Evolutionary conservation across 2,797 vertebrate species (phyloP), one percentile per base, ranked within the genome.

Genomic region (Aldrovandia affinis): DNA sequence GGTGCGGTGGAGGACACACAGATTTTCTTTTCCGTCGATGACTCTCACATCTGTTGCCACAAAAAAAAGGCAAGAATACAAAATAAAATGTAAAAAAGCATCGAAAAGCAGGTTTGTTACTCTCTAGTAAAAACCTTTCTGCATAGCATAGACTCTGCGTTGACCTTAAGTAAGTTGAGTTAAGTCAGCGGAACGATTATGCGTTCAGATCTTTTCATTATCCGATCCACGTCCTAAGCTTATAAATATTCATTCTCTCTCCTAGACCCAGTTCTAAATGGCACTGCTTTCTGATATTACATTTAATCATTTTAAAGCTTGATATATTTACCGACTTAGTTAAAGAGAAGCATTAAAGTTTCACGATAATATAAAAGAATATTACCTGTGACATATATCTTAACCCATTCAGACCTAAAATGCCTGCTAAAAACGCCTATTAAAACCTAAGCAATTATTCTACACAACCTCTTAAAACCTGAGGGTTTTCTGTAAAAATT

Each of bases 11-110:
- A 44, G 18, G 30, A 39, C 30, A 10, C 55, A 25, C 59, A 61
- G 33, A 82, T 68, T 70, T 82, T 39, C 1, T 47, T 52, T 50
- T 28, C 30, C 33, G 33, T 68, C 50, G 81, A 65, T 50, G 81
- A 82, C 25, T 25, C n/a, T 70, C 15, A 68, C 42, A 59, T 70
- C 59, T 39, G 10, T 36, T 57, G 55, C 30, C 6, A 25, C 30
- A 70, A 75, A 44, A 42, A 44, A 33, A 39, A 57, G n/a, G 73
- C 36, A 44, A 44, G 36, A 44, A 77, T 77, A 77, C 22, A 77
- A 25, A 44, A 8, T 7, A 57, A 20, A 12, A 20, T 57, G 14
- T 33, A 33, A 70, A 70, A 70, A 70, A 12, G 15, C 15, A 81
- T 28, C 10, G 22, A 36, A 14, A 68, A 36, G 55, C 42, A 20